Conservation (phyloP, 2,888 invertebrate species). For the Galerucella calmariensis region DNA sequence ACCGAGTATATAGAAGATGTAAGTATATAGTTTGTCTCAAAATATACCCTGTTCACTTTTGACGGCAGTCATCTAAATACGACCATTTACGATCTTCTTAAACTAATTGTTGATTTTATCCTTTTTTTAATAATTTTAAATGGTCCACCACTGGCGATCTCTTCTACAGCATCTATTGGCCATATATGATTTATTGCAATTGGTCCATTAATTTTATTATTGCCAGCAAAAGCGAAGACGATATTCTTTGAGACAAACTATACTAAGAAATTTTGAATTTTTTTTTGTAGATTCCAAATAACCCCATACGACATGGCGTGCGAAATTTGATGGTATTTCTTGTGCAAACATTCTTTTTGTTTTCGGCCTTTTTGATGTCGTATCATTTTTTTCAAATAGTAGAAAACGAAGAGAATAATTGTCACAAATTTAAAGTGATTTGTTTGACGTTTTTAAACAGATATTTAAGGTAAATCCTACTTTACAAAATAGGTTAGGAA, state of each 20-base stretch:
- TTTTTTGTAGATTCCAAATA: constrained; percentile 43
- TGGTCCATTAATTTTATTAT: too few species aligned
- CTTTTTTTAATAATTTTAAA: too few species aligned
- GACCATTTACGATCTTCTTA: too few species aligned
- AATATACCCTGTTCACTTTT: too few species aligned
- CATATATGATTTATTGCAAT: too few species aligned
- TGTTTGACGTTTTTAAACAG: constrained; percentile 43
- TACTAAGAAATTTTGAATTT: constrained; percentile 1
- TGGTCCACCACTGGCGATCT: too few species aligned
- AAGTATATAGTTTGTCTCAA: constrained; percentile 17
- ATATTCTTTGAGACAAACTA: too few species aligned
- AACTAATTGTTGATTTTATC: too few species aligned
- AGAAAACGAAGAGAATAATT: constrained; percentile 33
- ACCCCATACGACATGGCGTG: constrained; percentile 37
- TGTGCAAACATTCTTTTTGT: constrained; percentile 51
- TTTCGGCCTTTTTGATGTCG: constrained; percentile 50
- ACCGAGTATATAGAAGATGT: constrained; percentile 47
- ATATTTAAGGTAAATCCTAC: constrained; percentile 41
- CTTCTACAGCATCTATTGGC: too few species aligned
- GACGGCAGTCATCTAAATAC: too few species aligned
- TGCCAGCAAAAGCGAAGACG: too few species aligned
- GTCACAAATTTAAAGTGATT: constrained; percentile 28
- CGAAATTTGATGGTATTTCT: constrained; percentile 46
- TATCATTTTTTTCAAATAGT: constrained; percentile 49
- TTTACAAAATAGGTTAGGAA: neutral